Evolutionary conservation across 2,113 vertebrate genomes (phyloP).

Genomic region (Bolborhynchus lineola): DNA sequence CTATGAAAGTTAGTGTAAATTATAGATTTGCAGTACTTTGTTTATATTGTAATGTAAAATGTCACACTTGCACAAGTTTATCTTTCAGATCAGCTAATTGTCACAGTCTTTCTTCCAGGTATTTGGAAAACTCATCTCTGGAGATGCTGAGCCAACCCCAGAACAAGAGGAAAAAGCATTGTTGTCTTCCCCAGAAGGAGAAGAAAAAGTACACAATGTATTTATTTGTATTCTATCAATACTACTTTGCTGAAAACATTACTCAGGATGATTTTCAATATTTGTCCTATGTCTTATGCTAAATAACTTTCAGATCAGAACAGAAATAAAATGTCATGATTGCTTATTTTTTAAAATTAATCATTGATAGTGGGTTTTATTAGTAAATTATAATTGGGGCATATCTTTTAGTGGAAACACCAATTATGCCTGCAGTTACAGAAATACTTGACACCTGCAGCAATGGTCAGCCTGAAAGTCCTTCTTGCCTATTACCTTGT

Average conservation of each 20-base stretch:
- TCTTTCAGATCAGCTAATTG: not conserved
- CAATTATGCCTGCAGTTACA: not conserved
- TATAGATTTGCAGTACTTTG: not conserved
- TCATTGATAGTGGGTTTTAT: not conserved
- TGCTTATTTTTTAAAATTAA: not conserved
- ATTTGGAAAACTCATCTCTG: constrained; percentile 97
- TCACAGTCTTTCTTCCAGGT: constrained; percentile 75
- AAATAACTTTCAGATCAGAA: not conserved
- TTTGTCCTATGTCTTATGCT: not conserved
- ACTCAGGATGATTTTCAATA: not conserved
- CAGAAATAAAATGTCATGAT: not conserved
- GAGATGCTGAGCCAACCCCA: constrained; percentile 96
- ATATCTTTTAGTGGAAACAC: not conserved
- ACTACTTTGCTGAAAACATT: constrained; percentile 42
- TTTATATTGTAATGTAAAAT: not conserved
- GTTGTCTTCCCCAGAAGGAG: constrained; percentile 96
- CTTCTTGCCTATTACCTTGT: not conserved
- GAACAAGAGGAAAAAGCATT: constrained; percentile 97
- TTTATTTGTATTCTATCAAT: constrained; percentile 77
- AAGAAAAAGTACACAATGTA: constrained; percentile 96
- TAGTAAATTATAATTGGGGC: not conserved
- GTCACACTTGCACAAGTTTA: not conserved
- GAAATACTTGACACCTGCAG: not conserved
- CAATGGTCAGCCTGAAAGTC: not conserved
- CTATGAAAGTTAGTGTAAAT: not conserved